Base-by-base conservation (phyloP, 2,797 vertebrate genomes). In the Hippocampus kuda region DNA sequence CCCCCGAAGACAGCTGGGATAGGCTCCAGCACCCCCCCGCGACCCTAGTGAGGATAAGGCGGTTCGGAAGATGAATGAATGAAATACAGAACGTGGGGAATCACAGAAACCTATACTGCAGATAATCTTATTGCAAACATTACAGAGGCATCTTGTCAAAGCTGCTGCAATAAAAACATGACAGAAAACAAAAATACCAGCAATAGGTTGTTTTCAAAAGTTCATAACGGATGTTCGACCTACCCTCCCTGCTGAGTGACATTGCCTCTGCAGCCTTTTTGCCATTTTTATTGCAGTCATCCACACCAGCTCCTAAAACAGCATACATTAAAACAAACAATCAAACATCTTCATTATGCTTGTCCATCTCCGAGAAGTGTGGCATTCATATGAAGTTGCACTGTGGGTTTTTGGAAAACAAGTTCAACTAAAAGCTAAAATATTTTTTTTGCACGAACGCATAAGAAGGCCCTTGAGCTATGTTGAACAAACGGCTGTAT, bases 191-290 rank as follows among this genome's bases (percentile, higher is more conserved):
- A 44, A 13, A 22, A 12, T n/a, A 22, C 38, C 11, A 11, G 11
- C 44, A 64, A 26, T 16, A 20, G 2, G 7, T 51, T 20, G 16
- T 54, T 24, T 60, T 60, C 7, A 48, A 65, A 48, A 65, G n/a
- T 44, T 44, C n/a, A 24, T 2, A 65, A 65, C 26, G 26, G 3
- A 60, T 57, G 10, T 4, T 11, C 77, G 12, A 80, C 92, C 82
- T 89, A 97, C 95, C 95, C 88, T 96, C 95, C 79, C 94, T 96
- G 79, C 94, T 93, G 79, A 97, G 92, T 34, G 94, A 95, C 94
- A 97, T 95, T 73, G 95, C 91, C 46, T 97, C 95, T 79, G 91
- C 80, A 71, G 88, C 85, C 82, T 94, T 96, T 88, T 92, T 90
- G 64, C 84, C 85, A 86, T 90, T 94, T 88, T 94, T 96, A 86